Conservation (phyloP, 1,140 invertebrate species). For the Scaptodrosophila lebanonensis region DNA sequence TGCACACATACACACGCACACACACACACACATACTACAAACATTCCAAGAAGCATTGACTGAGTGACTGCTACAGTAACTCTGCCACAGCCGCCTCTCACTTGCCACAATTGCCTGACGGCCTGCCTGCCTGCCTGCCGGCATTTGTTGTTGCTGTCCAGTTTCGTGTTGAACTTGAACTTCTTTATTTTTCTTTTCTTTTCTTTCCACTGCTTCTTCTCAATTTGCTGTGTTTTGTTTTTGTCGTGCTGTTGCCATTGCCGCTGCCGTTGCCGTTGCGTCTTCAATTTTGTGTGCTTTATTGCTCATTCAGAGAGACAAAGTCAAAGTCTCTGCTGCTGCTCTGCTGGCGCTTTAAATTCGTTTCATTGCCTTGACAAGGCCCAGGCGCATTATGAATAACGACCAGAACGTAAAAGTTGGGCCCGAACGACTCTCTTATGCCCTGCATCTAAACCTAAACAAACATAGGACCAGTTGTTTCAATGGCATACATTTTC, state of each 20-base stretch:
- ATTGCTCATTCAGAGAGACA: constrained; percentile 69
- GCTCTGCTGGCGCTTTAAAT: constrained; percentile 54
- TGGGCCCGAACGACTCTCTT: too few species aligned
- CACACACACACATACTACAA: background rate
- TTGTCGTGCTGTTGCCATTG: background rate
- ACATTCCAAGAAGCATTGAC: constrained; percentile 21
- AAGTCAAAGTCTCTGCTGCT: constrained; percentile 6
- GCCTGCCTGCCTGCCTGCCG: background rate
- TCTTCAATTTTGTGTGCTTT: constrained; percentile 55
- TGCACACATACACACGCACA: constrained; percentile 20
- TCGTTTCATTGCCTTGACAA: constrained; percentile 67
- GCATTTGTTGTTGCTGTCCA: too few species aligned
- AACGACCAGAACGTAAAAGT: too few species aligned
- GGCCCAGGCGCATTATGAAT: constrained; percentile 12
- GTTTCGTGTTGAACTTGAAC: constrained; percentile 59
- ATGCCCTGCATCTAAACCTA: too few species aligned
- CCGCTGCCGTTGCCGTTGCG: background rate
- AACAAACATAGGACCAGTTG: too few species aligned
- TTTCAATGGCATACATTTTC: too few species aligned
- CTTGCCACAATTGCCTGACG: background rate
- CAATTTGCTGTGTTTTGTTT: constrained; percentile 12
- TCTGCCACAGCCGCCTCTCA: constrained; percentile 1
- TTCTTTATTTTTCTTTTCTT: constrained; percentile 44
- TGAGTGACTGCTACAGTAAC: constrained; percentile 25
- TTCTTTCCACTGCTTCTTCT: background rate